Conservation (phyloP, 2,888 invertebrate species). For the Lucinisca nassula region DNA sequence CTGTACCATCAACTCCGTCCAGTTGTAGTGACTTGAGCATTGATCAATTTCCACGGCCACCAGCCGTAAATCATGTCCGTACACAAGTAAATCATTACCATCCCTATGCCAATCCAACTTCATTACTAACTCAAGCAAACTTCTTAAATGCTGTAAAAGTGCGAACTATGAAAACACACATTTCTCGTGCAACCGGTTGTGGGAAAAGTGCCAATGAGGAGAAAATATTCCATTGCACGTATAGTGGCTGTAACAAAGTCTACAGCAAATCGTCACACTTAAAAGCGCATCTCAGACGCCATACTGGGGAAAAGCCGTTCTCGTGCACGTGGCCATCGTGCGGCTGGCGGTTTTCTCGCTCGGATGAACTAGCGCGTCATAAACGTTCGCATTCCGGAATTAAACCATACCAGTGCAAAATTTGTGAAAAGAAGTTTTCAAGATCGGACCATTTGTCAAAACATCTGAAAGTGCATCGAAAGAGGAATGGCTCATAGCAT, state of each 20-base stretch:
- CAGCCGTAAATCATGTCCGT: constrained; percentile 54
- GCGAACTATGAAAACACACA: constrained; percentile 68
- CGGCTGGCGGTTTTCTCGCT: constrained; percentile 97
- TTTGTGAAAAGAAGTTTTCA: constrained; percentile 96
- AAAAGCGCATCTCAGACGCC: constrained; percentile 97
- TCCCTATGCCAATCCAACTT: constrained; percentile 63
- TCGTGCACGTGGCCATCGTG: constrained; percentile 92
- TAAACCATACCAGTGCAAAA: constrained; percentile 96
- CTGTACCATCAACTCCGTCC: constrained; percentile 31
- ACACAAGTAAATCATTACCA: constrained; percentile 61
- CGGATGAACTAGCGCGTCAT: constrained; percentile 97
- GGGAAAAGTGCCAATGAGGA: constrained; percentile 82
- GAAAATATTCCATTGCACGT: constrained; percentile 91
- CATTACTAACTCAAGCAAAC: constrained; percentile 73
- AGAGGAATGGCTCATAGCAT: constrained; percentile 73
- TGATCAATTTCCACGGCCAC: constrained; percentile 72
- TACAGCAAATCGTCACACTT: constrained; percentile 99
- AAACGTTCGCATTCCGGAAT: constrained; percentile 98
- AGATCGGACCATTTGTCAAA: constrained; percentile 98
- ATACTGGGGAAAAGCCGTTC: constrained; percentile 93
- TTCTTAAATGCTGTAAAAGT: constrained; percentile 74
- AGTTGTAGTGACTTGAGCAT: constrained; percentile 69
- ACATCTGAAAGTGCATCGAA: constrained; percentile 91
- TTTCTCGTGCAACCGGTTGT: constrained; percentile 51
- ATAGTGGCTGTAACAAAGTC: constrained; percentile 94